These are phyloP conservation scores for Alectura lathami DNA, from an alignment of 2,113 vertebrate species.

Conservation along the genomic window DNA sequence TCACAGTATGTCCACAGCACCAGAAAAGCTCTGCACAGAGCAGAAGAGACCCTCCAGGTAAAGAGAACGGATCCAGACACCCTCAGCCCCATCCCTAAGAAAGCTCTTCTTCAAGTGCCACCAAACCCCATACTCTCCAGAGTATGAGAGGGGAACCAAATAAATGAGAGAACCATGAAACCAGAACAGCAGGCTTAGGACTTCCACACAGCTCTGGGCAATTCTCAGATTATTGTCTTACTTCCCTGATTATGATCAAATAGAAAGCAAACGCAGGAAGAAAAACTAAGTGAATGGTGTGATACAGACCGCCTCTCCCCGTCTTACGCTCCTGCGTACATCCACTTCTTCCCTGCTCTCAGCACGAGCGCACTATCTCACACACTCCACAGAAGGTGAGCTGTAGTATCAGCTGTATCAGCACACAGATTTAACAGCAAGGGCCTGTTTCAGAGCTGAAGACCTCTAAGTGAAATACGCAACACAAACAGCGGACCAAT, in stretches of 20 bases:
- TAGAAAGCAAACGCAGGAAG: neutral
- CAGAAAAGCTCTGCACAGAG: neutral
- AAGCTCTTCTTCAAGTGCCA: neutral
- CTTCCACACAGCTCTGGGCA: neutral
- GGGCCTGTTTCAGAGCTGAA: neutral
- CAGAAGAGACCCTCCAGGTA: neutral
- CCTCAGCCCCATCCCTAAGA: neutral
- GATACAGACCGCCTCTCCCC: neutral
- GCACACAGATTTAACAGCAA: neutral
- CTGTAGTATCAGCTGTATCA: neutral
- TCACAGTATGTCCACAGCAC: neutral
- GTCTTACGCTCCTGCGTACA: neutral
- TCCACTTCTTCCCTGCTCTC: neutral
- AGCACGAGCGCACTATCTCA: neutral
- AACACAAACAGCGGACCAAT: neutral
- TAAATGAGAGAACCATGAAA: neutral
- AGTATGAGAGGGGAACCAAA: neutral
- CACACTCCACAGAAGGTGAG: neutral
- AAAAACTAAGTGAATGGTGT: neutral
- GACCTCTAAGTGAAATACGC: neutral
- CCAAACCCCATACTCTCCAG: fast-evolving
- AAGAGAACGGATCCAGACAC: neutral
- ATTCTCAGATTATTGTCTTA: neutral
- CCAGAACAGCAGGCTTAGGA: neutral
- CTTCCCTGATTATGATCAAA: neutral